Percentiles rank a stretch among this genome's conserved stretches.
Conservation (phyloP, 2,888 invertebrate genomes). For the Nomada hirtipes region DNA sequence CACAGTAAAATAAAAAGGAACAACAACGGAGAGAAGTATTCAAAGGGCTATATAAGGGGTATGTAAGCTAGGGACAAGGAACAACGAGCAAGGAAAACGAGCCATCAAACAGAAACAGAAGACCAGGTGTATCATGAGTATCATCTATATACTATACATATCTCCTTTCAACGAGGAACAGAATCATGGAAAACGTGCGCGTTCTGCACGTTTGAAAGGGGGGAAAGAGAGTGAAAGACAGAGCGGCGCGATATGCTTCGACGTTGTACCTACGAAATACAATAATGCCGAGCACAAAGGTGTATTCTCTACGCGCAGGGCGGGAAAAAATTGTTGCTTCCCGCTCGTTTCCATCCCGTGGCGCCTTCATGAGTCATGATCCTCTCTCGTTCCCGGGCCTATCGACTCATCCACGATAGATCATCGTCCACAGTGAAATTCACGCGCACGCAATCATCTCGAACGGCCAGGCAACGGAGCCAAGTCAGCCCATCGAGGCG, state of each 20-base stretch:
- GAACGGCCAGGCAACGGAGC: constrained; percentile 45
- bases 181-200: background rate
- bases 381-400: constrained; percentile 42
- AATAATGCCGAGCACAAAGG: constrained; percentile 59
- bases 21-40: too few species aligned
- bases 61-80: too few species aligned
- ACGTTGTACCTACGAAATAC: constrained; percentile 20
- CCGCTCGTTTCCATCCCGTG: constrained; percentile 63
- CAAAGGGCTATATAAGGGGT: too few species aligned
- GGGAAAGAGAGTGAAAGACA: background rate
- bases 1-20: background rate
- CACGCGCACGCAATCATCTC: constrained; percentile 78
- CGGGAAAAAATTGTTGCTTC: constrained; percentile 65
- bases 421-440: constrained; percentile 76
- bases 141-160: background rate
- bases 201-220: background rate
- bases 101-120: too few species aligned
- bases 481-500: constrained; percentile 39
- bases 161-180: background rate
- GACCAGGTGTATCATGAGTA: too few species aligned
- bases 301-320: constrained; percentile 65
- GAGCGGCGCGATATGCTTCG: background rate
- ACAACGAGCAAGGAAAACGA: background rate
- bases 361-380: constrained; percentile 76
- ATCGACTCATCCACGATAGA: constrained; percentile 73